These are phyloP conservation scores for Embidobia sp. DNA, from an alignment of 2,888 invertebrate species.

Conservation along the genomic window DNA sequence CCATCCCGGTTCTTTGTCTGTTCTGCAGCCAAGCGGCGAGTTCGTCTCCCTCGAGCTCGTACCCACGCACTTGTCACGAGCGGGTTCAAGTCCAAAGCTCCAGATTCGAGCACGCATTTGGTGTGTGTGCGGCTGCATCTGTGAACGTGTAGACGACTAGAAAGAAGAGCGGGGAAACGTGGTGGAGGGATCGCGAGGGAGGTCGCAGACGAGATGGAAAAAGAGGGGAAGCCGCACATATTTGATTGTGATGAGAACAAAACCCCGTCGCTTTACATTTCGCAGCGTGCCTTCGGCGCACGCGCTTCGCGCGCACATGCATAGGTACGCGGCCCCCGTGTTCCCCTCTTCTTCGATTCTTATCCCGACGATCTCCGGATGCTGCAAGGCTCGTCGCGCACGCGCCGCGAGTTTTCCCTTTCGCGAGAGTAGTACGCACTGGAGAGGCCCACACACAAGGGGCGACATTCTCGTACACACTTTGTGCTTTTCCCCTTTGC, in stretches of 20 bases:
- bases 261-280: slow-evolving; percentile 56
- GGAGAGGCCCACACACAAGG: slow-evolving; percentile 58
- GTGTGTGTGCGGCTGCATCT: slow-evolving; percentile 28
- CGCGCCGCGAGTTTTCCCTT: slow-evolving; percentile 67
- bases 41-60: no score
- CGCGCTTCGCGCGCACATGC: slow-evolving; percentile 59
- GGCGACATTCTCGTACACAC: slow-evolving; percentile 51
- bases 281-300: slow-evolving; percentile 53
- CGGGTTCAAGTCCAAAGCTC: slow-evolving; percentile 61
- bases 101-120: slow-evolving; percentile 40
- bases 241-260: slow-evolving; percentile 64
- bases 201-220: slow-evolving; percentile 46
- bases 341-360: slow-evolving; percentile 5
- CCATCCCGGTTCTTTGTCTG: slow-evolving; percentile 9
- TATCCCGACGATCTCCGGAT: slow-evolving; percentile 39
- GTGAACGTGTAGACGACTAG: slow-evolving; percentile 53
- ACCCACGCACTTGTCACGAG: slow-evolving; percentile 66
- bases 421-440: slow-evolving; percentile 59
- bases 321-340: slow-evolving; percentile 41
- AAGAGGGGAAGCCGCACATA: slow-evolving; percentile 54
- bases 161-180: slow-evolving; percentile 37
- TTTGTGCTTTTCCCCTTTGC: slow-evolving; percentile 25
- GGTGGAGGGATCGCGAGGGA: slow-evolving; percentile 1
- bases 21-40: slow-evolving; percentile 41
- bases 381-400: slow-evolving; percentile 60